Evolutionary conservation across 2,797 vertebrate species (phyloP), one percentile per base, ranked within the genome.

Genomic region (Pseudotriccus pelzelni): DNA sequence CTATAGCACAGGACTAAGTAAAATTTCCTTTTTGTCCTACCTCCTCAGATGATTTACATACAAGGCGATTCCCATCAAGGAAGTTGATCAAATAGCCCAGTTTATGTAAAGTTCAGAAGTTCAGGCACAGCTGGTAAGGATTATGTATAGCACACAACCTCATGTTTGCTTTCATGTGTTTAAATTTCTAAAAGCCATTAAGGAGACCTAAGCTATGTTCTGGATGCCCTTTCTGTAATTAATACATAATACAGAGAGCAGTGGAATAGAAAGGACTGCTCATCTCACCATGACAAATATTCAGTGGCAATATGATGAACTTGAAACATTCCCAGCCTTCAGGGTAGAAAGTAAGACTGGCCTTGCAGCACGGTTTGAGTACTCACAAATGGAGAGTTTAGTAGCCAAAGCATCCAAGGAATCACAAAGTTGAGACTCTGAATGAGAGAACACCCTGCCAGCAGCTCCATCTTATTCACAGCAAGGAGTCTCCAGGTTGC

Each of bases 161-260:
- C 7, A 15, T 86, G 89, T 94, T 96, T 95, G 82, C 93, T 93
- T 94, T 93, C 59, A 78, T 69, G 74, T 94, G 77, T 96, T 95
- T 94, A 82, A 80, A 73, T 91, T 86, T 92, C 77, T 91, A 78
- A 86, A 91, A 93, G 55, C 83, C 66, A 49, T 93, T 96, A 84
- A 66, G 70, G 39, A 87, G 82, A 84, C 62, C 34, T 81, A 76
- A 84, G 67, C 47, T 88, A 17, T 89, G 53, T 87, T 93, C 73
- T 92, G 89, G 36, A 75, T 92, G 59, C 80, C 70, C 69, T 87
- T 93, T 69, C 76, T 88, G 70, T 95, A 91, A 89, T 88, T 92
- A 88, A 78, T 92, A 75, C 23, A 23, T 72, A 56, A 66, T 81
- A 39, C 27, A 63, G 56, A 76, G 68, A 76, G 16, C 32, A 77